These are phyloP conservation scores for Elephantulus edwardii DNA, from an alignment of 2,113 vertebrate genomes.

Conservation along the genomic window DNA sequence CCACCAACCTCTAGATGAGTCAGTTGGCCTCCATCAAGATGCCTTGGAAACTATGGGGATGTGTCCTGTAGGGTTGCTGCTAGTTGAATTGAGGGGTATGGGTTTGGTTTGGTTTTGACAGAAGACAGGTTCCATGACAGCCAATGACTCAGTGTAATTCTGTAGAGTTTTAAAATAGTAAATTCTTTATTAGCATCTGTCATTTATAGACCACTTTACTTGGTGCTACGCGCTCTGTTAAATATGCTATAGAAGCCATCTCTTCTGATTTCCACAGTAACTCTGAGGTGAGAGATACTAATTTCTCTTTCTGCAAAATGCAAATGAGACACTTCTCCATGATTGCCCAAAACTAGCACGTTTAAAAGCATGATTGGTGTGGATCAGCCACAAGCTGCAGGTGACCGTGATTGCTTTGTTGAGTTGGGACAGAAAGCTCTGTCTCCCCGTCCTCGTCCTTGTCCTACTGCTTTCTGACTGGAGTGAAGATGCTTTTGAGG, in stretches of 20 bases:
- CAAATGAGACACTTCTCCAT: background rate
- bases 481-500: background rate
- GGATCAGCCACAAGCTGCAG: background rate
- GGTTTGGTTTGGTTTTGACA: no score
- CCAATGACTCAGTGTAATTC: conserved; percentile 23
- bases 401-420: background rate
- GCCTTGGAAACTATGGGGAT: no score
- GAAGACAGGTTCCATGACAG: background rate
- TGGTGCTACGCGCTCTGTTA: background rate
- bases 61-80: no score
- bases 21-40: no score
- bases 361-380: background rate
- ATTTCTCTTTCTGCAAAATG: background rate
- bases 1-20: no score
- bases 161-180: conserved; percentile 28
- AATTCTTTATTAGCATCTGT: background rate
- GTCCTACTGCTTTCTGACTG: background rate
- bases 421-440: background rate
- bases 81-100: no score
- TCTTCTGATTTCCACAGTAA: conserved; percentile 6
- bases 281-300: background rate
- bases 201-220: conserved; percentile 13
- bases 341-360: background rate
- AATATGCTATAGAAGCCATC: background rate
- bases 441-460: no score